Evolutionary conservation across 2,113 vertebrate species (phyloP).

Genomic region (Antidorcas marsupialis): DNA sequence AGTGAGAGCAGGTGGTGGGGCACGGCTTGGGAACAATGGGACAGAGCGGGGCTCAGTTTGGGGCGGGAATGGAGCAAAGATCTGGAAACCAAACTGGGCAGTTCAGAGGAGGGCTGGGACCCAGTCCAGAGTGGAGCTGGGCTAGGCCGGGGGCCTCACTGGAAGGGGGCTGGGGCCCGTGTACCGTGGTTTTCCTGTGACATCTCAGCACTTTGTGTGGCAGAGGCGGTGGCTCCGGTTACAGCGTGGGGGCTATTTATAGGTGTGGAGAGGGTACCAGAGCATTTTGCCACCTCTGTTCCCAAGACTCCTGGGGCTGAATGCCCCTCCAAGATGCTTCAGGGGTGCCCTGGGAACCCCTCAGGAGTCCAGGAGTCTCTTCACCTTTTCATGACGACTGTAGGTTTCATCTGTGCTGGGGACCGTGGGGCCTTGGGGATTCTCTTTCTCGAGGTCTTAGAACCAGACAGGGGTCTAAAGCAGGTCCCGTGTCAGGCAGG

Average conservation of each 20-base stretch:
- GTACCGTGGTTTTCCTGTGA: neutral
- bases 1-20: neutral
- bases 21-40: neutral
- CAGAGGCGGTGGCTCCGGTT: slow-evolving; percentile 38
- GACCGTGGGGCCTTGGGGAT: neutral
- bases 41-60: neutral
- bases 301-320: neutral
- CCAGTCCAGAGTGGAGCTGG: neutral
- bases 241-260: slow-evolving; percentile 56
- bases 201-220: slow-evolving; percentile 32
- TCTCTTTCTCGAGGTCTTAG: neutral
- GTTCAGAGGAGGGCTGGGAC: neutral
- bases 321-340: neutral
- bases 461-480: neutral
- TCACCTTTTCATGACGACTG: neutral
- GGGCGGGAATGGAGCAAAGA: neutral
- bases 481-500: neutral
- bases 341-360: neutral
- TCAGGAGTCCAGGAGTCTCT: neutral
- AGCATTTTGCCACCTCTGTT: slow-evolving; percentile 27
- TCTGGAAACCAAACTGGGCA: neutral
- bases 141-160: neutral
- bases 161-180: neutral
- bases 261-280: slow-evolving; percentile 16
- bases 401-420: neutral